phyloP scores from a whole-genome alignment of 1,140 invertebrate genomes.

The Brachystomella parvula region DNA sequence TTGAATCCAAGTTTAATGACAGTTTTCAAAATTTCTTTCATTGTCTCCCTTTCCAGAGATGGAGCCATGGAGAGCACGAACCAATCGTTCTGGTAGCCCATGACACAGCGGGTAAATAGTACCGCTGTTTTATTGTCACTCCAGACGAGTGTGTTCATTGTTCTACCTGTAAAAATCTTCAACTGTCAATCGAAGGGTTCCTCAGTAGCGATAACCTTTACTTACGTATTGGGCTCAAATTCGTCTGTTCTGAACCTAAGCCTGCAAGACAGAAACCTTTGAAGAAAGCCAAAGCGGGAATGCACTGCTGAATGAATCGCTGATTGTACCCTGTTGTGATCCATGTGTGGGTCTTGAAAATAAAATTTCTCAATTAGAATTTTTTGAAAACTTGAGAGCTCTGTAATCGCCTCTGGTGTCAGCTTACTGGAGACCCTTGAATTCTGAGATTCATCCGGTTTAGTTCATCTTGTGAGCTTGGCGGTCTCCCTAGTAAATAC shows the following conservation, averaged over 20 bases:
- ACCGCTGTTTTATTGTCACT: slow-evolving; percentile 3
- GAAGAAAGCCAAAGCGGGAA: slow-evolving; percentile 9
- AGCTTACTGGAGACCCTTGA: slow-evolving; percentile 6
- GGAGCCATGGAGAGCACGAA: not conserved
- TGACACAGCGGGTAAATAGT: slow-evolving; percentile 8
- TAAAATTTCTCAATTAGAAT: no score
- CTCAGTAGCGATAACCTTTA: not conserved
- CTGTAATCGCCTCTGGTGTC: no score
- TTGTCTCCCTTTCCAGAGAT: not conserved
- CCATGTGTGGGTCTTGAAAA: not conserved
- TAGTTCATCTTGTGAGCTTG: slow-evolving; percentile 6
- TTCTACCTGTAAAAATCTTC: slow-evolving; percentile 4
- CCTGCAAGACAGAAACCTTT: slow-evolving; percentile 10
- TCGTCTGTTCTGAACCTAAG: not conserved
- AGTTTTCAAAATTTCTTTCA: not conserved
- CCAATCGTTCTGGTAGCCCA: slow-evolving; percentile 10
- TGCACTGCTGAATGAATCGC: slow-evolving; percentile 11
- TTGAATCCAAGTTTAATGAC: slow-evolving; percentile 5
- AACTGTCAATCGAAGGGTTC: no score
- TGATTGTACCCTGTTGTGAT: slow-evolving; percentile 10
- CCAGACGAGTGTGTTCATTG: slow-evolving; percentile 5
- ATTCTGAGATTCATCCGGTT: slow-evolving; percentile 5
- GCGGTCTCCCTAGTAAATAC: slow-evolving; percentile 5
- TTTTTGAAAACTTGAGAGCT: no score
- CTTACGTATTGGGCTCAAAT: slow-evolving; percentile 6